Base-by-base conservation (phyloP, 1,140 invertebrate species). In the Micrasema minimum region DNA sequence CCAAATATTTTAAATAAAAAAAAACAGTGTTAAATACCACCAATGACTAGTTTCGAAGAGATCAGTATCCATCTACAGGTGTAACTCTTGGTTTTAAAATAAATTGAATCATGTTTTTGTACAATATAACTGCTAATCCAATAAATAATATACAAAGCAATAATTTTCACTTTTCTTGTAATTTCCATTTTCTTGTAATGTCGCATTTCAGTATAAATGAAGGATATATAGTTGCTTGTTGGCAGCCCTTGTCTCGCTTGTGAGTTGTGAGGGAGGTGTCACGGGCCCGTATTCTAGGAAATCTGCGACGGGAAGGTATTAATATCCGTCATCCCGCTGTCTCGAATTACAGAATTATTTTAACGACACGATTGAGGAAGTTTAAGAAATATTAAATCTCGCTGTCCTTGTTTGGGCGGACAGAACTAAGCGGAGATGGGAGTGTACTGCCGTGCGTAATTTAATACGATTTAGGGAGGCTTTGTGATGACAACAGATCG, bases 291-390 rank as follows among this genome's bases (percentile, higher is more conserved):
- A 38, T 45, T 14, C 48, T 9, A 20, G 37, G 23, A 64, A 62
- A 66, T 23, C 69, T 53, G 69, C 16, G 20, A 57, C 37, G 48
- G 48, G 50, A 66, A 43, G 20, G 59, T 64, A 66, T 50, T 53
- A 53, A 37, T 26, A 48, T 16, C 45, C 41, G 50, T 66, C 38
- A 48, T 23, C 16, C 18, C 41, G 45, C 43, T 66, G 69, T 71
- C 48, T 53, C 61, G 41, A 66, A n/a, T 66, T 66, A 66, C 62
- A 65, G 69, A 57, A 71, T 71, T 71, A 66, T 45, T 66, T 71
- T 71, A 55, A 66, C 12, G 69, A 57, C 69, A 20, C 62, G 48
- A 66, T 38, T 51, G 64, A 48, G 45, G 64, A 62, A 62, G 46
- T 53, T 57, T 66, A 53, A 71, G 62, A 66, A 66, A 57, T 66